These are phyloP conservation scores for Hesperia comma DNA, from an alignment of 2,888 invertebrate species.

Conservation along the genomic window DNA sequence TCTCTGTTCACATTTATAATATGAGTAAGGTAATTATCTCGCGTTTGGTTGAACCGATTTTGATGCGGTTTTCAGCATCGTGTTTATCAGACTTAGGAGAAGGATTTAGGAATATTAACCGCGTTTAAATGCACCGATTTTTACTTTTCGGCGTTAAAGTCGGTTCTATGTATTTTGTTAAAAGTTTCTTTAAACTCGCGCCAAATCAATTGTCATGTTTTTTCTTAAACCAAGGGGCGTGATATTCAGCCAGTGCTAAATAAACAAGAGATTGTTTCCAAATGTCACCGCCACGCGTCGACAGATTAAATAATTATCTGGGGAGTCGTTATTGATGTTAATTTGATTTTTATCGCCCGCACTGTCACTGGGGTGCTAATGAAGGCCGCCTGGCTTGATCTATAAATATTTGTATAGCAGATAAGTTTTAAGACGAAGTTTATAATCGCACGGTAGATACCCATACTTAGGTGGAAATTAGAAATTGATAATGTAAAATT, in stretches of 20 bases:
- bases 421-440: not conserved
- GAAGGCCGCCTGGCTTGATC: constrained; percentile 9
- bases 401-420: not conserved
- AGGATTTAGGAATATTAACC: no score
- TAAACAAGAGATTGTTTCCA: constrained; percentile 26
- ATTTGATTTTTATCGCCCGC: constrained; percentile 33
- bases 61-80: no score
- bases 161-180: no score
- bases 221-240: not conserved
- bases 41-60: no score
- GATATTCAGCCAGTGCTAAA: not conserved
- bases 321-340: constrained; percentile 31
- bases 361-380: constrained; percentile 16
- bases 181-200: not conserved
- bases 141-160: no score
- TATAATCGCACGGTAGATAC: no score
- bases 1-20: no score
- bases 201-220: not conserved
- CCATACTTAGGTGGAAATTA: no score
- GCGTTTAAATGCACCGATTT: no score
- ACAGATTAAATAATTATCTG: constrained; percentile 26
- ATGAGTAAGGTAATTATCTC: no score
- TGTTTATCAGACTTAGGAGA: no score
- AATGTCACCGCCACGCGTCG: constrained; percentile 21
- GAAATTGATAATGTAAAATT: no score